phyloP scores from a whole-genome alignment of 1,140 invertebrate species.

The Drosophila murphyi region DNA sequence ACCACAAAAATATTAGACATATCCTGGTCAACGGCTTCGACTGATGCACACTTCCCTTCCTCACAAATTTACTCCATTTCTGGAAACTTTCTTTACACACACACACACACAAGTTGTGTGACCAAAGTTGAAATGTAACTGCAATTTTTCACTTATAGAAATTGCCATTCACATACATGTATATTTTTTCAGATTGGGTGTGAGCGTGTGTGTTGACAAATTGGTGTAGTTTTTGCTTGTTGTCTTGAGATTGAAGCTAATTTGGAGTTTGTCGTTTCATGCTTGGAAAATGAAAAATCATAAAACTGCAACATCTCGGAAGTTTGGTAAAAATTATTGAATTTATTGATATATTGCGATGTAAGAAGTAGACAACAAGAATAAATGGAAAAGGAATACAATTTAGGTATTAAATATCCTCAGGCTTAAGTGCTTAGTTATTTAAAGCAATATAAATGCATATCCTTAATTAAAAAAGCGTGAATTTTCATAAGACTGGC shows the following conservation, averaged over 20 bases:
- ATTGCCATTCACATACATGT: conserved; percentile 58
- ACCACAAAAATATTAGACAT: conserved; percentile 40
- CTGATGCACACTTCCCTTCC: conserved; percentile 24
- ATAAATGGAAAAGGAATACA: neutral
- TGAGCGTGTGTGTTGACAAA: conserved; percentile 15
- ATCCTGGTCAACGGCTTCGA: conserved; percentile 60
- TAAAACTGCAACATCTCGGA: conserved; percentile 30
- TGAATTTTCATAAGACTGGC: too few relatives aligned
- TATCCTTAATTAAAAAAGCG: too few relatives aligned
- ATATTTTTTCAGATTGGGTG: conserved; percentile 6
- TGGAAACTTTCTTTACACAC: neutral
- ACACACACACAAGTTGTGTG: conserved; percentile 35
- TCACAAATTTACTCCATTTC: conserved; percentile 37
- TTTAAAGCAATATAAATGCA: too few relatives aligned
- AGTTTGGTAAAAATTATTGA: conserved; percentile 37
- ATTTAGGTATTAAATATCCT: neutral
- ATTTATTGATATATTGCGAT: conserved; percentile 11
- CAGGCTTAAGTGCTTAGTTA: too few relatives aligned
- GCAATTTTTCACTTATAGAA: conserved; percentile 55
- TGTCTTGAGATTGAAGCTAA: conserved; percentile 56
- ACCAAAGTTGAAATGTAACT: conserved; percentile 49
- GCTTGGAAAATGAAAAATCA: conserved; percentile 51
- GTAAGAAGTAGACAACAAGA: neutral
- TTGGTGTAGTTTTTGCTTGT: conserved; percentile 39
- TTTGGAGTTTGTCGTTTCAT: conserved; percentile 62